Evolutionary conservation across 2,888 invertebrate species (phyloP), one percentile per base, ranked within the genome.

Genomic region (Lepidochitona cinerea): DNA sequence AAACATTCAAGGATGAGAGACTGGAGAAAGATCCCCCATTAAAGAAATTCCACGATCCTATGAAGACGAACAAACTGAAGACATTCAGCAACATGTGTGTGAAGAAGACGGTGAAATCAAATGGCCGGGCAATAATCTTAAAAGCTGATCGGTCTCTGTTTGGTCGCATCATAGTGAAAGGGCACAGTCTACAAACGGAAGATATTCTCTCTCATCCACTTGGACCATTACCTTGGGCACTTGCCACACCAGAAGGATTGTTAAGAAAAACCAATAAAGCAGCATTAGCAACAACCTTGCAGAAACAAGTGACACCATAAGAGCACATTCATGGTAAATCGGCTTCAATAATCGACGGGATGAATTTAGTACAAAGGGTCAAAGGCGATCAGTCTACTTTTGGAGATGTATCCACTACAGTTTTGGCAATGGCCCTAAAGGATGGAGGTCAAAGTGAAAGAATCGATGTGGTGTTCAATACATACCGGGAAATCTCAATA

Each of bases 381-480:
- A 74, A 64, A 67, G 72, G 74, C 29, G 77, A 77, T 37, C 67
- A 74, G 37, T 23, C 23, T 23, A 71, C 72, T 36, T 77, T 77
- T 70, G 74, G 37, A n/a, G n/a, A n/a, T n/a, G n/a, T n/a, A n/a
- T n/a, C n/a, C n/a, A n/a, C n/a, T n/a, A n/a, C n/a, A n/a, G n/a
- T n/a, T n/a, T n/a, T n/a, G n/a, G n/a, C n/a, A n/a, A n/a, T n/a
- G n/a, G 70, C 67, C 33, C 70, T 78, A 35, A 54, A 64, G 14
- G 73, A 72, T 52, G 72, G 72, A n/a, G 18, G 23, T n/a, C 9
- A 14, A 14, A 72, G 73, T 66, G n/a, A 70, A 26, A 70, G 76
- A 65, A 71, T 78, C 41, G 76, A 76, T 70, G 65, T 78, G 37
- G 73, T 78, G 14, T 80, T 80, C 59, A 76, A 79, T 54, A 66